Conservation (phyloP, 2,888 invertebrate species). For the Pristionchus japonicus region DNA sequence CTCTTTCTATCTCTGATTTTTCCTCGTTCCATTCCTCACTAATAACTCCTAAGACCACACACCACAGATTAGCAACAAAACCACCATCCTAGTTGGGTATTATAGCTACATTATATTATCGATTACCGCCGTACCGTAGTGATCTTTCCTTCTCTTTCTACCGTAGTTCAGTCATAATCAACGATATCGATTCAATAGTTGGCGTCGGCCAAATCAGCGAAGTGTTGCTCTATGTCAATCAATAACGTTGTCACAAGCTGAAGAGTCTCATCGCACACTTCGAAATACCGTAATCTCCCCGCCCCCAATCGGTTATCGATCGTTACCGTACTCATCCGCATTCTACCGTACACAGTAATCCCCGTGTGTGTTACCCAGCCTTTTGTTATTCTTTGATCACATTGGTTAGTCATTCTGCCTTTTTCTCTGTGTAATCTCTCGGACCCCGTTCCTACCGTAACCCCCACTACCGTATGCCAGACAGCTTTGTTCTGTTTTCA, state of each 20-base stretch:
- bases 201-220: constrained; percentile 21
- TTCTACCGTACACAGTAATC: constrained; percentile 24
- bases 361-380: constrained; percentile 36
- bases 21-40: constrained; percentile 12
- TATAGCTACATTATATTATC: constrained; percentile 7
- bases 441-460: constrained; percentile 1
- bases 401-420: constrained; percentile 28
- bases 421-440: constrained; percentile 3
- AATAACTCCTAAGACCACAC: constrained; percentile 11
- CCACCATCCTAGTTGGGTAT: constrained; percentile 23
- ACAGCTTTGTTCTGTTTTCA: not conserved
- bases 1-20: constrained; percentile 20
- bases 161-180: constrained; percentile 31
- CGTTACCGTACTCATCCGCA: constrained; percentile 22
- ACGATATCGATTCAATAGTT: not conserved
- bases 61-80: constrained; percentile 12
- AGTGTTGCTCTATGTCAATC: constrained; percentile 31
- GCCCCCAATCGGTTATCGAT: constrained; percentile 19
- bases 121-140: constrained; percentile 15
- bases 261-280: not conserved
- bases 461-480: not conserved
- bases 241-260: constrained; percentile 38
- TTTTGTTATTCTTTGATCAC: not conserved
- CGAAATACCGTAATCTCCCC: constrained; percentile 24
- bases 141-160: constrained; percentile 7